A percentile compares a stretch with the other conserved stretches of the same genome.
phyloP scores from a whole-genome alignment of 1,140 invertebrate species.

The Rhopalosiphum padi region DNA sequence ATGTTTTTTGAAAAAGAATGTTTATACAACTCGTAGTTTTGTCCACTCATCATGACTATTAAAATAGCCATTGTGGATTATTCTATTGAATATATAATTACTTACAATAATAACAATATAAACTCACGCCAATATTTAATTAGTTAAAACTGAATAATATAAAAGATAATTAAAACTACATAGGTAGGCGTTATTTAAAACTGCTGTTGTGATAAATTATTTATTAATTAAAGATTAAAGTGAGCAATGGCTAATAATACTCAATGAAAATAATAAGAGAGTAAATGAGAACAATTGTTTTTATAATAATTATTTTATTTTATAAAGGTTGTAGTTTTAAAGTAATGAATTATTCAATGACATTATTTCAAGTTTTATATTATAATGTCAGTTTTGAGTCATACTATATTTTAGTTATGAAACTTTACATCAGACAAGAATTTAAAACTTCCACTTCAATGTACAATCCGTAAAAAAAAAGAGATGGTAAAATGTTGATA shows the following conservation, averaged over 20 bases:
- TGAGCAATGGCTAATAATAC: neutral
- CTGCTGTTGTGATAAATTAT: neutral
- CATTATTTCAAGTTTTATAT: neutral
- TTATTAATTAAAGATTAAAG: neutral
- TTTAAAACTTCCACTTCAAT: slow-evolving; percentile 5
- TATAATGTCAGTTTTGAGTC: neutral
- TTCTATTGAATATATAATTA: neutral
- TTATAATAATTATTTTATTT: neutral
- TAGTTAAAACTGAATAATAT: neutral
- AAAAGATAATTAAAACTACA: neutral
- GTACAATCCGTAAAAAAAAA: neutral
- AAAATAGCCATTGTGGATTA: neutral
- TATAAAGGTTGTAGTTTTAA: neutral
- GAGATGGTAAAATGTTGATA: neutral
- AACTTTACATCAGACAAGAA: neutral
- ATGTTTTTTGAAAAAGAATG: no score
- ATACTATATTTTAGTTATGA: slow-evolving; percentile 20
- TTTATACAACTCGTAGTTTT: neutral
- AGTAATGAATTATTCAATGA: neutral
- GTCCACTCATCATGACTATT: neutral
- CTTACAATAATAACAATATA: no score
- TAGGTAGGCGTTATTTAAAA: neutral
- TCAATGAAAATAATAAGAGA: neutral
- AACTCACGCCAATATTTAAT: neutral
- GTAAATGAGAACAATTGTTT: neutral